A percentile compares a stretch with the other conserved stretches of the same genome.
Conservation (phyloP, 2,888 invertebrate genomes). For the Ecliptopera silaceata region DNA sequence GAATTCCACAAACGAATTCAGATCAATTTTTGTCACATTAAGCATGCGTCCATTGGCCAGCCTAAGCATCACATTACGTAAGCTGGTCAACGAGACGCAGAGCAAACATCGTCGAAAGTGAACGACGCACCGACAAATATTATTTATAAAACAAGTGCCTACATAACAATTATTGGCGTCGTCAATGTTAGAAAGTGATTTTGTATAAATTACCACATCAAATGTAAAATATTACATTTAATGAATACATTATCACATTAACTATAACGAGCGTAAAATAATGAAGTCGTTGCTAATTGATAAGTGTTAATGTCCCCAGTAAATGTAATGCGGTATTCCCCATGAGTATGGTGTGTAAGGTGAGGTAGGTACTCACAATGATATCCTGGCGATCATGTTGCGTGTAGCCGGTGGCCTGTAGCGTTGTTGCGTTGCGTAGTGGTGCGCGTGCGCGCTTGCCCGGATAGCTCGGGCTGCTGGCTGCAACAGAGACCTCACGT, state of each 20-base stretch:
- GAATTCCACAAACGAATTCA: conserved; percentile 75
- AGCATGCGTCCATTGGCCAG: conserved; percentile 33
- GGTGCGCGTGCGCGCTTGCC: conserved; percentile 54
- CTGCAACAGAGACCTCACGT: conserved; percentile 79
- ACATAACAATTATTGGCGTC: conserved; percentile 52
- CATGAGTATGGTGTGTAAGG: conserved; percentile 14
- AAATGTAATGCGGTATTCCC: background rate
- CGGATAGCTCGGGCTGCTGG: conserved; percentile 65
- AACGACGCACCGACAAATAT: conserved; percentile 54
- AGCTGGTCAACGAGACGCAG: conserved; percentile 38
- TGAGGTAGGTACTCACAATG: conserved; percentile 70
- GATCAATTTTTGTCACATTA: conserved; percentile 64
- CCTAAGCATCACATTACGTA: conserved; percentile 47
- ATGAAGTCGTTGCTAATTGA: conserved; percentile 11
- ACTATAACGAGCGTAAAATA: conserved; percentile 26
- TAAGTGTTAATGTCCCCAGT: conserved; percentile 20
- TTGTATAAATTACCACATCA: conserved; percentile 43
- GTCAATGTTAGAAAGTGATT: conserved; percentile 64
- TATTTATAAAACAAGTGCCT: conserved; percentile 42
- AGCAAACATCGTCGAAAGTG: conserved; percentile 63
- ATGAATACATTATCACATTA: conserved; percentile 39
- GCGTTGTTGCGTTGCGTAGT: conserved; percentile 40
- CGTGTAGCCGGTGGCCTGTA: conserved; percentile 38
- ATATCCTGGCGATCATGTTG: conserved; percentile 70
- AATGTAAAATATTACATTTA: no score